These are phyloP conservation scores for zebrafish (Danio rerio) DNA, from an alignment of 2,113 vertebrate genomes.

Conservation along the genomic window DNA sequence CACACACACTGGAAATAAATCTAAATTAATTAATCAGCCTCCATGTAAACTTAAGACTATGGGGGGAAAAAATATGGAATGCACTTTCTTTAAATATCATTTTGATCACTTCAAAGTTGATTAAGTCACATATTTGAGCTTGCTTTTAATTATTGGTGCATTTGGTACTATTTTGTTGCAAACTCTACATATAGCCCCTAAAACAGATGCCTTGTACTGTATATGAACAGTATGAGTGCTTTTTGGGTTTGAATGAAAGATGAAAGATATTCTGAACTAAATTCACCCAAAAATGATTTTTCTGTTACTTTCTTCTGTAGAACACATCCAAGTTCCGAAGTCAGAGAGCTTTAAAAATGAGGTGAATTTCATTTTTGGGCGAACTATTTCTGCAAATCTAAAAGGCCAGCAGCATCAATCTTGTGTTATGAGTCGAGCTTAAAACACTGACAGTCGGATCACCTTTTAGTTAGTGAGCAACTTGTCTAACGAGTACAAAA, in stretches of 20 bases:
- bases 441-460: conserved; percentile 5
- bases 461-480: conserved; percentile 17
- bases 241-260: neutral
- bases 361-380: neutral
- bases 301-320: neutral
- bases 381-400: neutral
- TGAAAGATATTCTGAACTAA: neutral
- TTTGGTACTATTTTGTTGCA: no score
- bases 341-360: neutral
- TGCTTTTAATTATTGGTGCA: no score
- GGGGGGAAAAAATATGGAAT: no score
- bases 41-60: no score
- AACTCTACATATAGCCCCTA: no score
- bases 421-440: neutral
- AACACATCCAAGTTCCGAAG: neutral
- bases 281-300: neutral
- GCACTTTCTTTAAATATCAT: no score
- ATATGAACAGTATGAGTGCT: neutral
- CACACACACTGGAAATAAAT: no score
- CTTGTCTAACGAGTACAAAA: conserved; percentile 36
- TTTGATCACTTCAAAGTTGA: no score
- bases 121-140: no score
- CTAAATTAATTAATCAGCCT: no score
- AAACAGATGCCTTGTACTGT: no score
- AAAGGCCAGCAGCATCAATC: conserved; percentile 5